Percentiles rank a stretch among this genome's conserved stretches.
Conservation (phyloP, 1,140 invertebrate genomes). For the Cyrtorhinus lividipennis region DNA sequence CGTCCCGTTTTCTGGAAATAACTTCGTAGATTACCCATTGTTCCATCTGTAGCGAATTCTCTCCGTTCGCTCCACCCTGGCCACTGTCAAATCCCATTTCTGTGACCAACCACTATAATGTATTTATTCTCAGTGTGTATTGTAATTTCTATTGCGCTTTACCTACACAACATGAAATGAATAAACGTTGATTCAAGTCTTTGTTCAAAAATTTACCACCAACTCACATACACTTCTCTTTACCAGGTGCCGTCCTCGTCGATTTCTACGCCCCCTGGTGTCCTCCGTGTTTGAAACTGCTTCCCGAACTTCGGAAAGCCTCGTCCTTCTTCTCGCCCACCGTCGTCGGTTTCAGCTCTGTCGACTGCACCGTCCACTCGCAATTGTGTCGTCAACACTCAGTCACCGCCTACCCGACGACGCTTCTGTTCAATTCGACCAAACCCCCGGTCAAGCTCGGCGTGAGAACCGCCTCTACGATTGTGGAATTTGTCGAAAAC, state of each 20-base stretch:
- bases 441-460: conserved; percentile 42
- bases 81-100: no score
- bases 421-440: conserved; percentile 51
- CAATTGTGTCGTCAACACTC: conserved; percentile 42
- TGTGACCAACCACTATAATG: no score
- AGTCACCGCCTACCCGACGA: conserved; percentile 51
- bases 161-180: no score
- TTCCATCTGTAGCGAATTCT: no score
- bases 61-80: no score
- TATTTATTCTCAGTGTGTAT: no score
- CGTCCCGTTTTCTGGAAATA: no score
- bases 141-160: no score
- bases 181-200: no score
- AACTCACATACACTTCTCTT: no score
- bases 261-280: conserved; percentile 76
- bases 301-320: conserved; percentile 56
- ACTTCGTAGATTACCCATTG: no score
- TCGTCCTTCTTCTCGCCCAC: conserved; percentile 37
- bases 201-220: no score
- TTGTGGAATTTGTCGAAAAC: conserved; percentile 55
- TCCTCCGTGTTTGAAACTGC: conserved; percentile 58
- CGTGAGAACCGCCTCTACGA: conserved; percentile 39
- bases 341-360: conserved; percentile 45
- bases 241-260: conserved; percentile 47
- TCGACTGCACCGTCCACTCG: conserved; percentile 43